Evolutionary conservation across 2,113 vertebrate species (phyloP).

Genomic region (Circaetus cinerascens): DNA sequence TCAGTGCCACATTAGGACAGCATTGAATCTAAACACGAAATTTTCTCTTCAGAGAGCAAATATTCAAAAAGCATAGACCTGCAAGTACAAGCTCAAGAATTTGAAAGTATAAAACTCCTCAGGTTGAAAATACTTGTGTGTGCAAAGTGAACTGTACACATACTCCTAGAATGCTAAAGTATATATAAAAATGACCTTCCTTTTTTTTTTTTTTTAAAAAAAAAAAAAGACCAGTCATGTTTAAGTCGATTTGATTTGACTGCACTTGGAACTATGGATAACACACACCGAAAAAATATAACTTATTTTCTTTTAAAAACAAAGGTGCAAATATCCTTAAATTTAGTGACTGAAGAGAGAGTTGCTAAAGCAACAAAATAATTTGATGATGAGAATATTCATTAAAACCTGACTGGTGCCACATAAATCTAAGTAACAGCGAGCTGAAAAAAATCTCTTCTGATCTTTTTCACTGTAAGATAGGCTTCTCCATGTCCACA

Average conservation of each 20-base stretch:
- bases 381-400: not conserved
- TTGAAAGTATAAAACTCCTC: not conserved
- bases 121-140: not conserved
- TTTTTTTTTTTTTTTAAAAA: not conserved
- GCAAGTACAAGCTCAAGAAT: not conserved
- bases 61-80: not conserved
- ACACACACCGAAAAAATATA: not conserved
- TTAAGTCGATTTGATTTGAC: not conserved
- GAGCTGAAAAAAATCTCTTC: not conserved
- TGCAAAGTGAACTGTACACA: not conserved
- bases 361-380: not conserved
- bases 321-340: not conserved
- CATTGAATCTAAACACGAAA: not conserved
- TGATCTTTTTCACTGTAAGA: not conserved
- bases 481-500: not conserved
- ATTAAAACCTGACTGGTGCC: not conserved
- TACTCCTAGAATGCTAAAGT: not conserved
- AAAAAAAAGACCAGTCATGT: too few species aligned
- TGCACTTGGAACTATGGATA: not conserved
- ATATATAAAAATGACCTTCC: too few species aligned
- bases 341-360: not conserved
- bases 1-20: not conserved
- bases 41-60: not conserved
- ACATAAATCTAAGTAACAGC: not conserved
- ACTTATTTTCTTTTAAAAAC: not conserved